Conservation (phyloP, 1,140 invertebrate species). For the Pararge aegeria region DNA sequence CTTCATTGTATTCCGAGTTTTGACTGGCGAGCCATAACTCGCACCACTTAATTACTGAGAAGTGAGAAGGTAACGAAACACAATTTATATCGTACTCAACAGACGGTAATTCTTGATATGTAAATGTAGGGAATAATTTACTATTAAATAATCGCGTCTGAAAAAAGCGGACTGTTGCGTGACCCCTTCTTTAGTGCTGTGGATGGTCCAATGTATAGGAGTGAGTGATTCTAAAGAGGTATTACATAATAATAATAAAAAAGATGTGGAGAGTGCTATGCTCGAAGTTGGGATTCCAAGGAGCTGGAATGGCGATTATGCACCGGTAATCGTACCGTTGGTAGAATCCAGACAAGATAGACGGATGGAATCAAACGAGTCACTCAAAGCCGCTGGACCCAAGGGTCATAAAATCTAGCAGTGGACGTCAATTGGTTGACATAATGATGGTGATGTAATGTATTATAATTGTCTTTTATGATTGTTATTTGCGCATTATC, state of each 20-base stretch:
- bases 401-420: no score
- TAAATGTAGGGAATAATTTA: conserved; percentile 70
- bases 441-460: not conserved
- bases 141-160: conserved; percentile 67
- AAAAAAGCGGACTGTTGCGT: conserved; percentile 63
- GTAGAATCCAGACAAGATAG: no score
- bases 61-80: conserved; percentile 70
- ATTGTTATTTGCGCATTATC: not conserved
- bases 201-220: conserved; percentile 11
- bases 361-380: no score
- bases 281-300: no score
- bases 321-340: no score
- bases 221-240: conserved; percentile 9
- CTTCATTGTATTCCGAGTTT: not conserved
- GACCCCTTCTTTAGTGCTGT: conserved; percentile 28
- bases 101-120: conserved; percentile 56
- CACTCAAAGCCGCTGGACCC: no score
- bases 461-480: not conserved
- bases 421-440: not conserved
- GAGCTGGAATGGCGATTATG: no score
- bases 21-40: conserved; percentile 30
- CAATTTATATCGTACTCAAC: conserved; percentile 71
- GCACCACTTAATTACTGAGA: conserved; percentile 58
- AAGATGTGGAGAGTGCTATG: no score
- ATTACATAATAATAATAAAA: no score